Percentiles rank a stretch among this genome's conserved stretches.
Evolutionary conservation across 2,888 invertebrate species (phyloP).

Genomic region (Caenorhabditis afra): DNA sequence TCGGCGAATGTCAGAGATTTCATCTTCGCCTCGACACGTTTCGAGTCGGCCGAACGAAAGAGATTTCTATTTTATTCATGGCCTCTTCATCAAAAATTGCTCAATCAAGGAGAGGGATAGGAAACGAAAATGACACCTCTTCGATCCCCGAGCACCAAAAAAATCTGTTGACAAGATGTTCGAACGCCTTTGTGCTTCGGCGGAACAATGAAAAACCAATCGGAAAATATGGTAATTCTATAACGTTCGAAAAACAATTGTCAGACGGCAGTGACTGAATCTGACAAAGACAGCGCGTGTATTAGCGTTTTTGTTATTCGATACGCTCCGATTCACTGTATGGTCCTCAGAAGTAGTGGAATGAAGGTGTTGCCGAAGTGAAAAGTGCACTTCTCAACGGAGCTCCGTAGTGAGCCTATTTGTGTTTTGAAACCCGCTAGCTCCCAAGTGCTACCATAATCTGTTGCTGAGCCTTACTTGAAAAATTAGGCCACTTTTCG

Average conservation of each 20-base stretch:
- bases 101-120: constrained; percentile 35
- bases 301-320: constrained; percentile 2
- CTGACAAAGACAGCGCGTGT: constrained; percentile 21
- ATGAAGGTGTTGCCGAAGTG: too few species aligned
- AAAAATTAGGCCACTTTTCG: neutral
- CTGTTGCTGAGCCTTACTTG: neutral
- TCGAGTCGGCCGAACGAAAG: constrained; percentile 17
- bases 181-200: neutral
- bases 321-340: too few species aligned
- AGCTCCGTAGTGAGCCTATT: neutral
- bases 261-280: neutral
- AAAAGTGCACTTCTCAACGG: too few species aligned
- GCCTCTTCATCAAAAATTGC: constrained; percentile 54
- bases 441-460: neutral
- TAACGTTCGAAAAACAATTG: constrained; percentile 31
- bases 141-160: constrained; percentile 22
- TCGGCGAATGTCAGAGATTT: constrained; percentile 10
- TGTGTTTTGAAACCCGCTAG: neutral
- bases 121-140: constrained; percentile 14
- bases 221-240: constrained; percentile 42
- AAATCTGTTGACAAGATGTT: constrained; percentile 32
- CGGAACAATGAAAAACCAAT: constrained; percentile 45
- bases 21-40: constrained; percentile 36
- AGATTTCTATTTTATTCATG: constrained; percentile 54
- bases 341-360: too few species aligned